phyloP scores from a whole-genome alignment of 2,113 vertebrate species.

The Nematolebias whitei region DNA sequence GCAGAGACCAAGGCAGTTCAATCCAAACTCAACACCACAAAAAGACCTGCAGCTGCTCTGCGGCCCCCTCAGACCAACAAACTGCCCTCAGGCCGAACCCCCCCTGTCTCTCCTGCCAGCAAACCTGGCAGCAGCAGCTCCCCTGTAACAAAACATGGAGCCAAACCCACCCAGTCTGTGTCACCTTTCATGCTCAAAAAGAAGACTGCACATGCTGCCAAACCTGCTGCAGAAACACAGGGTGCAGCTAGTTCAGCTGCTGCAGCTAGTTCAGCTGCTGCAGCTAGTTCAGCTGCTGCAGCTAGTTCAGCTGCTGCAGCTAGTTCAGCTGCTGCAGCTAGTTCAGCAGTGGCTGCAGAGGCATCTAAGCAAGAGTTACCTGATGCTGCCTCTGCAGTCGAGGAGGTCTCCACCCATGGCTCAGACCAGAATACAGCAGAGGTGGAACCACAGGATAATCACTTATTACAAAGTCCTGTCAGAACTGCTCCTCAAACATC shows the following conservation, averaged over 20 bases:
- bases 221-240: background rate
- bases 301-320: background rate
- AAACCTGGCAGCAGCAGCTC: conserved; percentile 42
- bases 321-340: background rate
- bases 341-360: conserved; percentile 11
- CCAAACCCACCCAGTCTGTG: conserved; percentile 72
- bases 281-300: background rate
- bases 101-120: conserved; percentile 49
- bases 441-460: conserved; percentile 12
- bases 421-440: conserved; percentile 21
- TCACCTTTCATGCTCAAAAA: conserved; percentile 53
- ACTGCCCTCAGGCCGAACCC: conserved; percentile 36
- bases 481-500: conserved; percentile 3
- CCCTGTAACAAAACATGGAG: conserved; percentile 32
- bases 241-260: background rate
- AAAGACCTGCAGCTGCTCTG: conserved; percentile 45
- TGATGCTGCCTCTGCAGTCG: background rate
- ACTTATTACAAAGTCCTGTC: conserved; percentile 22
- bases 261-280: conserved; percentile 7
- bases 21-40: conserved; percentile 47
- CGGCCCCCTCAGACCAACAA: conserved; percentile 29
- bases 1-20: conserved; percentile 50
- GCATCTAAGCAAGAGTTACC: conserved; percentile 9
- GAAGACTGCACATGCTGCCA: conserved; percentile 32
- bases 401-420: conserved; percentile 3